Evolutionary conservation across 2,113 vertebrate genomes (phyloP).

Genomic region (Urocolius indicus): DNA sequence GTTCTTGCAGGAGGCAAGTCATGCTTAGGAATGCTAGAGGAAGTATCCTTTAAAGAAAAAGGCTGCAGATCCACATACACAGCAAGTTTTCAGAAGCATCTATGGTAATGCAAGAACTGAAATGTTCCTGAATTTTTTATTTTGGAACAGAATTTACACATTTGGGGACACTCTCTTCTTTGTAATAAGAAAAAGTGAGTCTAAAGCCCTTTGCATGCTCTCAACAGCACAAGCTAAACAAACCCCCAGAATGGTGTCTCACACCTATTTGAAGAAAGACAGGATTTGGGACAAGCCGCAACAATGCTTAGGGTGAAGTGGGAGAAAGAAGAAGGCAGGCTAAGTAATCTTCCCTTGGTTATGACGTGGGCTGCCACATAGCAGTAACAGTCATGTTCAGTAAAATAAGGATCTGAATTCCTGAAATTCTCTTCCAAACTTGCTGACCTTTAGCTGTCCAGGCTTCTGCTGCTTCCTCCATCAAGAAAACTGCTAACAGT

Average conservation of each 20-base stretch:
- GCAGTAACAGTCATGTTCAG: neutral
- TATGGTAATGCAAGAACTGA: neutral
- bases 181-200: neutral
- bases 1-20: neutral
- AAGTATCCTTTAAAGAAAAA: neutral
- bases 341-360: neutral
- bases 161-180: neutral
- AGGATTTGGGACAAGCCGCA: neutral
- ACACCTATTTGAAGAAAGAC: neutral
- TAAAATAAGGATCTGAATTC: neutral
- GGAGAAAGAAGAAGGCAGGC: neutral
- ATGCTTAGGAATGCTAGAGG: neutral
- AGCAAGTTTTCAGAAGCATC: neutral
- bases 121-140: neutral
- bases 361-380: neutral
- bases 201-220: neutral
- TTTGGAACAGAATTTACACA: neutral
- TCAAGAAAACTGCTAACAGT: neutral
- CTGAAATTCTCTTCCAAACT: neutral
- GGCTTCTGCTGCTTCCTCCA: neutral
- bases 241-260: neutral
- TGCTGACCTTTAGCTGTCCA: neutral
- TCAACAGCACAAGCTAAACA: neutral
- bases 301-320: neutral
- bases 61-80: neutral